Evolutionary conservation across 2,888 invertebrate genomes (phyloP).

Genomic region (Caenorhabditis virilis): DNA sequence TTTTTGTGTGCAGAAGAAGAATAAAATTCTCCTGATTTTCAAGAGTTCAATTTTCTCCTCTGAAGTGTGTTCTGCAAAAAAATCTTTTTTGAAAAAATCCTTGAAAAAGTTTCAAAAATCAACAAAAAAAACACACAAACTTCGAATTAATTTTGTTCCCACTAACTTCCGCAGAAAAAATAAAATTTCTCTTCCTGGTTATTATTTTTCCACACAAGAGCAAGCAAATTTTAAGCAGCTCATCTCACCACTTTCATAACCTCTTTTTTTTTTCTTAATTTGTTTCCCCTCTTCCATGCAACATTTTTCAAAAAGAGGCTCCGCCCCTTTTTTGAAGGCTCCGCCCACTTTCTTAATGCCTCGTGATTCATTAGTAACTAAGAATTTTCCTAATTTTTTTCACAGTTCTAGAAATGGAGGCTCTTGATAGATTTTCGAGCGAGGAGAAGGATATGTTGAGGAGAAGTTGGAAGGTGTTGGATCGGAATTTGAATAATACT

Average conservation of each 20-base stretch:
- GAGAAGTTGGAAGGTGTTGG: constrained; percentile 44
- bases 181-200: too few relatives aligned
- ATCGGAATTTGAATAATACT: constrained; percentile 44
- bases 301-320: neutral
- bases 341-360: neutral
- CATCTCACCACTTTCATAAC: neutral
- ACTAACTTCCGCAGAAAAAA: too few relatives aligned
- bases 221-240: neutral
- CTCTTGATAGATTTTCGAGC: constrained; percentile 31
- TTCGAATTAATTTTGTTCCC: too few relatives aligned
- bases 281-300: neutral
- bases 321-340: neutral
- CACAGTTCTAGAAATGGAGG: constrained; percentile 47
- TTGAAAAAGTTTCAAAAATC: too few relatives aligned
- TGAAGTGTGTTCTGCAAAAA: too few relatives aligned
- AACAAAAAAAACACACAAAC: too few relatives aligned
- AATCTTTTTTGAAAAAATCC: too few relatives aligned
- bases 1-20: too few relatives aligned
- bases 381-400: neutral
- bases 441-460: constrained; percentile 45
- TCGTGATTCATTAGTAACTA: too few relatives aligned
- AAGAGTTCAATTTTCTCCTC: too few relatives aligned
- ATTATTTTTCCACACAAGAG: neutral
- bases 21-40: too few relatives aligned
- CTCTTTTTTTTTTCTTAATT: neutral